Base-by-base conservation (phyloP, 1,140 invertebrate genomes). In the Orius insidiosus region DNA sequence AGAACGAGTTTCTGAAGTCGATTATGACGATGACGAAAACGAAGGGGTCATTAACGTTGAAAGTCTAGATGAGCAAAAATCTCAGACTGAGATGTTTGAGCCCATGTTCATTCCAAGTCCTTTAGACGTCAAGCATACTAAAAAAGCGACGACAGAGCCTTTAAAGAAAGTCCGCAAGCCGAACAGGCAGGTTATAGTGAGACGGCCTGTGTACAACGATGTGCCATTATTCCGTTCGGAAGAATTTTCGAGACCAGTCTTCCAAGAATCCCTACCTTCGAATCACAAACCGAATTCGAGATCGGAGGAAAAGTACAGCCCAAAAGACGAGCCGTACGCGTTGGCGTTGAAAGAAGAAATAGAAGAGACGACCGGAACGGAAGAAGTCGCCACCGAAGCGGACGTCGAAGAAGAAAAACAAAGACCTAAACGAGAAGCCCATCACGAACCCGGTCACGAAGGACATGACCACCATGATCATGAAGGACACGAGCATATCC, bases 81-180 rank as follows among this genome's bases (percentile, higher is more conserved):
- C 49, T 31, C 40, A 56, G 9, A 52, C 50, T 59, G 66, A 74
- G 60, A 64, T 63, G 33, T 80, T 81, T 55, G 76, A 78, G 55
- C 78, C 78, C 1, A 76, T 82, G 62, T 81, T 80, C 53, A 72
- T 80, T 54, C 76, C 78, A 4, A 80, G 77, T 5, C 75, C 75
- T 2, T 65, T 68, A 1, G 73, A 76, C 53, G 16, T 35, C n/a
- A 51, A 55, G 16, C 43, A 43, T 39, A 43, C 19, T 13, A 52
- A 53, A 34, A 52, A 50, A 42, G 33, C 50, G 7, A 45, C 45
- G 10, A 45, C 48, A 8, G 38, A 43, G 19, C 52, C 32, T 30
- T 45, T 30, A 1, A 48, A 49, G 39, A 53, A 40, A 43, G 36
- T 51, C 6, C 1, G 49, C 31, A 55, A 48, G 31, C 43, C 38